Evolutionary conservation across 92 coral and sea anemone species (phyloP).

Genomic region (Palythoa caribaeorum): DNA sequence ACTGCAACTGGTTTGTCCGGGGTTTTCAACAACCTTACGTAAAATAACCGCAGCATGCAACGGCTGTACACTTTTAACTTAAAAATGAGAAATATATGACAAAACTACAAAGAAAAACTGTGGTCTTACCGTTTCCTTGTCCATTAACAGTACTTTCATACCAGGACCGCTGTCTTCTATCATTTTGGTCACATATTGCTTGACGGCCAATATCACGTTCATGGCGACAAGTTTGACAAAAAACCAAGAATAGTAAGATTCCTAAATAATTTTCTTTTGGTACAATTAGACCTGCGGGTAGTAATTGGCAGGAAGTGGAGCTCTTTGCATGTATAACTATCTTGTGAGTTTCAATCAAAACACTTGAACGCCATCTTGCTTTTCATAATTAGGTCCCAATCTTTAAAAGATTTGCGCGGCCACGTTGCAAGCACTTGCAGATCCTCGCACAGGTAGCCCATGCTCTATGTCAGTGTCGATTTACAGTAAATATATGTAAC

Average conservation of each 20-base stretch:
- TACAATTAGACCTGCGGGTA: background rate
- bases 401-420: background rate
- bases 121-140: slow-evolving; percentile 89
- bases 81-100: background rate
- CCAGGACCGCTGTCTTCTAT: slow-evolving; percentile 95
- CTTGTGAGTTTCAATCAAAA: slow-evolving; percentile 7
- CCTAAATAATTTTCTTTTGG: background rate
- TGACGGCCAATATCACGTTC: slow-evolving; percentile 98
- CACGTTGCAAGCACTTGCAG: background rate
- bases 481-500: too few relatives aligned
- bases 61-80: too few relatives aligned
- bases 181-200: slow-evolving; percentile 96
- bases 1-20: too few relatives aligned
- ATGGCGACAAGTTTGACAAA: slow-evolving; percentile 46
- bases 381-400: slow-evolving; percentile 23
- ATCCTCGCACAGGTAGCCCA: too few relatives aligned
- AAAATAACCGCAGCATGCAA: too few relatives aligned
- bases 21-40: too few relatives aligned
- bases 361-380: slow-evolving; percentile 42
- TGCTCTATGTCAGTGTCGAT: background rate
- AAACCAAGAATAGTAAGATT: background rate
- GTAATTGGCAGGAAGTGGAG: background rate
- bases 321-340: background rate
- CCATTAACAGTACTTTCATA: slow-evolving; percentile 98
- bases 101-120: background rate